phyloP scores from a whole-genome alignment of 2,888 invertebrate species.

The Cepaea hortensis region DNA sequence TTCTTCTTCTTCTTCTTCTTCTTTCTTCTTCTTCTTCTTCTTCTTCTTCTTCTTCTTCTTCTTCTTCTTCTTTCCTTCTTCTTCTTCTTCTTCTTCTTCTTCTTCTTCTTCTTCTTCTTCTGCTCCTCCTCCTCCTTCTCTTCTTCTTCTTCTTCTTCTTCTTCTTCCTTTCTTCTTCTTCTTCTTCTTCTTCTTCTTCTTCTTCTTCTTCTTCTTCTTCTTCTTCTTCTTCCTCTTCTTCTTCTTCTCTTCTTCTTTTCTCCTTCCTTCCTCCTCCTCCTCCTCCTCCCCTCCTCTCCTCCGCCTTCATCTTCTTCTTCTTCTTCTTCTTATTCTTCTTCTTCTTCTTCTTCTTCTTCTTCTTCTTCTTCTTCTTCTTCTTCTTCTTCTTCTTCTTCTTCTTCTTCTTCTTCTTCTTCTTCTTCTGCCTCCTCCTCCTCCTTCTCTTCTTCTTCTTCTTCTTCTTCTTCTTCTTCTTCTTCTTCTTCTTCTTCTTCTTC shows the following conservation, averaged over 20 bases:
- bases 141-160: background rate
- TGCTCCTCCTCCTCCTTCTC: too few species aligned
- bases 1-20: background rate
- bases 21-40: background rate
- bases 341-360: background rate
- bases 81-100: too few species aligned
- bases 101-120: background rate
- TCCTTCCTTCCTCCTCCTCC: background rate
- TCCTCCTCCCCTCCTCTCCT: background rate
- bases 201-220: too few species aligned
- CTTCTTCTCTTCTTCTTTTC: background rate
- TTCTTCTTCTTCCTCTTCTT: background rate
- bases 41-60: background rate
- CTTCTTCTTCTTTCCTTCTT: too few species aligned
- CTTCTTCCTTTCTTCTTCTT: background rate
- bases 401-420: background rate
- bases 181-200: too few species aligned
- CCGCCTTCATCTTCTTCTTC: background rate
- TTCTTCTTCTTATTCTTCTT: too few species aligned
- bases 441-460: background rate
- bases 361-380: background rate
- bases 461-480: background rate
- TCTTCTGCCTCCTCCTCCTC: too few species aligned
- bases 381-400: background rate
- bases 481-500: background rate